Conservation (phyloP, 2,113 vertebrate genomes). For the Leucoraja erinaceus region DNA sequence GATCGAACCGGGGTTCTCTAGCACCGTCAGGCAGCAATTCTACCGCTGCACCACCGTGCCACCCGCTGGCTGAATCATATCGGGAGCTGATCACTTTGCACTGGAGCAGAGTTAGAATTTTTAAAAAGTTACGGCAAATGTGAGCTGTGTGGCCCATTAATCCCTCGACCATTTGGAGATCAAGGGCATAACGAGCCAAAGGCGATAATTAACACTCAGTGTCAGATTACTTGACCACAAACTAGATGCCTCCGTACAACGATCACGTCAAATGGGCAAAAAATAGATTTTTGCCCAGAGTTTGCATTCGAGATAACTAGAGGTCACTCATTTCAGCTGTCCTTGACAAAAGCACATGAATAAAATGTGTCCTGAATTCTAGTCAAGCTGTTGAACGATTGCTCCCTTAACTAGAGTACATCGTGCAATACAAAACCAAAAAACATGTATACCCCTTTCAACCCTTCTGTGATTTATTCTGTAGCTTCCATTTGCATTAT, state of each 20-base stretch:
- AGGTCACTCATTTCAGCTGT: neutral
- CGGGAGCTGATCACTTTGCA: neutral
- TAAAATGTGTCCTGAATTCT: neutral
- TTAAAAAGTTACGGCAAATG: neutral
- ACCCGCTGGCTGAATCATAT: neutral
- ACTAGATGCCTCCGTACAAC: neutral
- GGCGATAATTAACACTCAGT: neutral
- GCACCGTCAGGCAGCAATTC: too few relatives aligned
- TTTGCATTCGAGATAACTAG: neutral
- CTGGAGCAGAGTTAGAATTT: neutral
- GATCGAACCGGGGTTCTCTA: too few relatives aligned
- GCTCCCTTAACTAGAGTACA: neutral
- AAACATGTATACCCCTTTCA: neutral
- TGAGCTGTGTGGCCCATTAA: neutral
- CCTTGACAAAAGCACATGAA: neutral
- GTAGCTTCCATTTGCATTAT: neutral
- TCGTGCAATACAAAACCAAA: neutral
- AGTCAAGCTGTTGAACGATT: neutral
- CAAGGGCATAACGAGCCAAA: neutral
- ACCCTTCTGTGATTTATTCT: conserved; percentile 7
- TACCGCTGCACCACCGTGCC: too few relatives aligned
- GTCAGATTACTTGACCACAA: conserved; percentile 1
- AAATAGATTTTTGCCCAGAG: neutral
- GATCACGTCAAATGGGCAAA: neutral
- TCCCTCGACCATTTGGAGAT: neutral